These are phyloP conservation scores for Eurystomus glaucurus DNA, from an alignment of 2,797 vertebrate species.

Conservation along the genomic window DNA sequence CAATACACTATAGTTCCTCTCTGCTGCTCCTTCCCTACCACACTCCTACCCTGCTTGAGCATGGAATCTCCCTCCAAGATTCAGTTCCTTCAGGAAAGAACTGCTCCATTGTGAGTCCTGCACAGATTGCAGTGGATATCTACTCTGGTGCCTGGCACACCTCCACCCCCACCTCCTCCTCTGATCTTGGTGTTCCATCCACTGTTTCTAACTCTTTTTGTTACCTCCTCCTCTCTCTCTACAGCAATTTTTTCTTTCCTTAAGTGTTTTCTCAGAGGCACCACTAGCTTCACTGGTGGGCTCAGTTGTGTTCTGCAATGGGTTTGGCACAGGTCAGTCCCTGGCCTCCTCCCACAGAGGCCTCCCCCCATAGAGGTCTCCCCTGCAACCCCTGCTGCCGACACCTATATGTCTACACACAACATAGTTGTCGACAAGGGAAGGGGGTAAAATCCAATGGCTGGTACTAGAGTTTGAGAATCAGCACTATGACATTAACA, in stretches of 20 bases:
- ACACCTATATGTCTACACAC: background rate
- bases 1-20: background rate
- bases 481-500: background rate
- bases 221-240: background rate
- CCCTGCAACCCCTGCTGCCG: background rate
- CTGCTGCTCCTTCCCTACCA: background rate
- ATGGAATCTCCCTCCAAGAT: fast-evolving
- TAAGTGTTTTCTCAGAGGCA: background rate
- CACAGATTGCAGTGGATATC: background rate
- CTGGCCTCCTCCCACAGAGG: background rate
- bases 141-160: background rate
- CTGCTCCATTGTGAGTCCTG: fast-evolving
- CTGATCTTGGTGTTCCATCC: background rate
- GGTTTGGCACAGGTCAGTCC: fast-evolving
- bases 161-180: fast-evolving
- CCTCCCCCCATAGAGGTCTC: fast-evolving
- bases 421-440: fast-evolving
- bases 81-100: background rate
- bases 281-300: background rate
- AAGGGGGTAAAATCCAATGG: background rate
- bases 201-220: background rate
- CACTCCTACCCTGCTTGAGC: background rate
- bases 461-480: background rate
- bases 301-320: background rate
- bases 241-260: background rate